A percentile compares a stretch with the other conserved stretches of the same genome.
Conservation (phyloP, 2,797 vertebrate species). For the Falco naumanni region DNA sequence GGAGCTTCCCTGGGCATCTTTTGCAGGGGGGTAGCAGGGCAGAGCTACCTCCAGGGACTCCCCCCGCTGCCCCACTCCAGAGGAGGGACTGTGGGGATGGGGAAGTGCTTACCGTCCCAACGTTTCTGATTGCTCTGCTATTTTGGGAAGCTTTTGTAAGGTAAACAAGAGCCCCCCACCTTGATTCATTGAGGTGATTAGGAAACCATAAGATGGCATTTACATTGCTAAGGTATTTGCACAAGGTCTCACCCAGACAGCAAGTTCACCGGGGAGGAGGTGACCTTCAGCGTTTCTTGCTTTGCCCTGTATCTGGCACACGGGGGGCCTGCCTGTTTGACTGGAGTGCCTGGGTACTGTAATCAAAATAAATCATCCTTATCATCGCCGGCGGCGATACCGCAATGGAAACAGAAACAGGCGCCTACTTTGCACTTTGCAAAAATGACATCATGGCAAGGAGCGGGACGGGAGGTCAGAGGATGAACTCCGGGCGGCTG, state of each 20-base stretch:
- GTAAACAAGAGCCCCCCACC: conserved; percentile 21
- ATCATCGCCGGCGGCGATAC: background rate
- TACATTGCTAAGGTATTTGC: conserved; percentile 31
- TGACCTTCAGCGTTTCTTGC: conserved; percentile 44
- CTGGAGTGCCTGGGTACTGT: conserved; percentile 40
- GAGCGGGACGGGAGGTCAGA: background rate
- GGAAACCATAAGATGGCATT: conserved; percentile 17
- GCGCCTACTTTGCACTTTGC: background rate
- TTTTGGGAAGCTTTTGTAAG: background rate
- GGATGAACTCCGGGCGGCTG: background rate
- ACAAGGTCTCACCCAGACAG: background rate
- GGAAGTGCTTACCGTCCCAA: background rate
- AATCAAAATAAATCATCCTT: conserved; percentile 67
- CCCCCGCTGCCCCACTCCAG: background rate
- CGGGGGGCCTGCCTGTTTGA: conserved; percentile 14
- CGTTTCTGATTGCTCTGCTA: background rate
- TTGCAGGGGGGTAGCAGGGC: background rate
- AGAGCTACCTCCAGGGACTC: background rate
- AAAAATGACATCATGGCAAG: background rate
- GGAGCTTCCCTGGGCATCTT: background rate
- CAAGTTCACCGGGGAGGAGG: conserved; percentile 30
- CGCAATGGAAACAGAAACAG: conserved; percentile 32
- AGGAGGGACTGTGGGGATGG: fast-evolving
- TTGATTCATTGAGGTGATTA: conserved; percentile 45
- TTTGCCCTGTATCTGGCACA: background rate